phyloP scores from a whole-genome alignment of 2,797 vertebrate species.

The Spea hammondii region DNA sequence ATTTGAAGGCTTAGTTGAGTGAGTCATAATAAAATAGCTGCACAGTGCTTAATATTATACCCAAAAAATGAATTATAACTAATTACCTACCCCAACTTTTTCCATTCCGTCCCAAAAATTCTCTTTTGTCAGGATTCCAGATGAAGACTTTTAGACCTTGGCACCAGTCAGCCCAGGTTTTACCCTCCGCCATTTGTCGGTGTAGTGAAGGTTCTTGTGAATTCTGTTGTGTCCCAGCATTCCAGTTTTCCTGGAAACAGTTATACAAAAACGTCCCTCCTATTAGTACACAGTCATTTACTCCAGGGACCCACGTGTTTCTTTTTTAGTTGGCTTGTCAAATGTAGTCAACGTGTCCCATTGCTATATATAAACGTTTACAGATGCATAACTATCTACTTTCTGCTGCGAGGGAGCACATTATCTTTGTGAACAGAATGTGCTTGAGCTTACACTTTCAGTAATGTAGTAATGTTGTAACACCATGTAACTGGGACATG shows the following conservation, averaged over 20 bases:
- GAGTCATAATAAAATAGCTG: too few species aligned
- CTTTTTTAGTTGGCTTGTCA: not conserved
- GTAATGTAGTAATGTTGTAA: too few species aligned
- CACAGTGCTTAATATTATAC: not conserved
- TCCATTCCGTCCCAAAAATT: conserved; percentile 90
- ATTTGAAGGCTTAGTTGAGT: too few species aligned
- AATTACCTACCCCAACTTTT: conserved; percentile 93
- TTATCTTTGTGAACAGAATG: too few species aligned
- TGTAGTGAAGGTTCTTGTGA: conserved; percentile 66
- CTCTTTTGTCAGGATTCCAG: conserved; percentile 91
- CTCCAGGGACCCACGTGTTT: not conserved
- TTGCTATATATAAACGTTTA: not conserved
- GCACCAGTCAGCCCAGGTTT: conserved; percentile 79
- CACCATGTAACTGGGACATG: too few species aligned
- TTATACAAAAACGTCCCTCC: conserved; percentile 61
- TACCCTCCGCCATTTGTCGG: conserved; percentile 75
- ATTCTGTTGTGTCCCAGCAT: conserved; percentile 70
- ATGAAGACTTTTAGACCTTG: conserved; percentile 82
- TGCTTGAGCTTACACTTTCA: too few species aligned
- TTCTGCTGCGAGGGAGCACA: too few species aligned
- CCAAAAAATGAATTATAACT: not conserved
- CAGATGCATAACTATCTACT: too few species aligned
- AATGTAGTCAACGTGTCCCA: not conserved
- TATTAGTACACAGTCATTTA: conserved; percentile 5
- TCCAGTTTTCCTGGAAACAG: conserved; percentile 67